Base-by-base conservation (phyloP, 1,140 invertebrate genomes). In the Mycetomoellerius zeteki region DNA sequence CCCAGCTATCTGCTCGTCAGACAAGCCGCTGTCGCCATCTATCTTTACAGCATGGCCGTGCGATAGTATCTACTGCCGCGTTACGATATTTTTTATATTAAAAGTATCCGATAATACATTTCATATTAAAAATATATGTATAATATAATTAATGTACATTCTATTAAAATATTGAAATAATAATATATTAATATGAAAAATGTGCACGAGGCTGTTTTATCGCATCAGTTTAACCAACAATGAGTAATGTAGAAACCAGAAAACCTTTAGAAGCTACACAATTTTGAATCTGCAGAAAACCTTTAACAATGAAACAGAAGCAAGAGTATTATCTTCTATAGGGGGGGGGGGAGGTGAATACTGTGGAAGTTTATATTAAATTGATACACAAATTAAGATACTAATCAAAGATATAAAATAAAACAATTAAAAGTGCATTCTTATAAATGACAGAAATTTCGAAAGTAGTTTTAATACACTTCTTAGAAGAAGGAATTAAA, bases 21-120 rank as follows among this genome's bases (percentile, higher is more conserved):
- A 21, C n/a, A 21, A 24, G 7, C 43, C 21, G 7, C 24, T n/a
- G 12, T 16, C 69, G 69, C 69, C 80, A 84, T 84, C 80, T 75
- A n/a, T 6, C 54, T n/a, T n/a, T n/a, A n/a, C 24, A 16, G 33
- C 7, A 30, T 8, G 12, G 3, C 3, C 4, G 24, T 14, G 33
- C 2, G 4, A n/a, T 19, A 1, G 3, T 84, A 84, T 24, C 54
- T 73, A 21, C n/a, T 21, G 69, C 8, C 6, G 80, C 6, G 80
- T 56, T 84, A 73, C 8, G 14, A 27, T 19, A 33, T 16, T 37
- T 75, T 50, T 50, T 58, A 33, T 33, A 33, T 33, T 4, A 0
- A 37, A 37, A 37, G 7, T 37, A 37, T 37, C 33, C 5, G 19
- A 16, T 16, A 52, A 16, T 52, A 19, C 6, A 16, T 52, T 52